Conservation (phyloP, 2,113 vertebrate species). For the Barbus barbus region DNA sequence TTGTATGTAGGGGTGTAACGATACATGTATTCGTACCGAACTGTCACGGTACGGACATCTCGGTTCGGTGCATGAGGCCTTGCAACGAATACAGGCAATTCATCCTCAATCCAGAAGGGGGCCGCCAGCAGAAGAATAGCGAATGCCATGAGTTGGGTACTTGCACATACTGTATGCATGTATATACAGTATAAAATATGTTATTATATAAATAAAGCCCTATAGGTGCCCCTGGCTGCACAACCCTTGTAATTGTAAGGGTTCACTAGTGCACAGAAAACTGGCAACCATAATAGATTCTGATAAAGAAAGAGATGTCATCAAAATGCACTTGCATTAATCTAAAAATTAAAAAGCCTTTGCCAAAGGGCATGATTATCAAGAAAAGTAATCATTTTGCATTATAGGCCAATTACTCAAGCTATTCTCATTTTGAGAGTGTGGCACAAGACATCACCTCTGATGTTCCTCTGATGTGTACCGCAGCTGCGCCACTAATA, state of each 20-base stretch:
- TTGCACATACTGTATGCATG: no score
- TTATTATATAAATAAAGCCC: no score
- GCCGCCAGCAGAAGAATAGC: no score
- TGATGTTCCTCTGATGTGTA: constrained; percentile 1
- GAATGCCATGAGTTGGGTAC: no score
- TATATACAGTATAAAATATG: no score
- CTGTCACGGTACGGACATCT: no score
- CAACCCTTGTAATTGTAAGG: background rate
- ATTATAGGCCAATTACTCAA: background rate
- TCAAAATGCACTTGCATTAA: background rate
- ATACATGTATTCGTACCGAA: no score
- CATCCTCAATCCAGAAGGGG: no score
- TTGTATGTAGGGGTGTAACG: no score
- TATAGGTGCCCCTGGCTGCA: no score
- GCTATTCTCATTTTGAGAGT: constrained; percentile 10
- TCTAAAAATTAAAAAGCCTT: background rate
- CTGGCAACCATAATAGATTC: background rate
- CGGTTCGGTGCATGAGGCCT: no score
- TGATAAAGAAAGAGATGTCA: constrained; percentile 1
- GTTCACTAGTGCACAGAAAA: background rate
- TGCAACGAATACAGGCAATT: no score
- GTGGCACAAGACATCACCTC: constrained; percentile 32
- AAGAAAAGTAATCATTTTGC: background rate
- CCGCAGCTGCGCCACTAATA: constrained; percentile 28
- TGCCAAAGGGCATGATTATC: background rate